phyloP scores from a whole-genome alignment of 2,888 invertebrate genomes.

The Osedax fenrisi region DNA sequence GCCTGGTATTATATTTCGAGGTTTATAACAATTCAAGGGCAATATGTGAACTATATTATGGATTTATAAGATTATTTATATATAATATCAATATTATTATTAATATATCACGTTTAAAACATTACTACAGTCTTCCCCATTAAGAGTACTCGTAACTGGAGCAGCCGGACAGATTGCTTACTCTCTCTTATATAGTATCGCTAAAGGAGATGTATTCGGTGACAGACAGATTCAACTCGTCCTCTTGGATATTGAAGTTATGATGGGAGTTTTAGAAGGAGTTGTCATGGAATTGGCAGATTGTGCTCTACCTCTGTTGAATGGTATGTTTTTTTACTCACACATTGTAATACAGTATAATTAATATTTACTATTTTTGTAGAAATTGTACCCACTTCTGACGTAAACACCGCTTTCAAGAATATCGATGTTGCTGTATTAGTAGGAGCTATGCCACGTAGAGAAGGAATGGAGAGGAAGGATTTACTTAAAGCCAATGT shows the following conservation, averaged over 20 bases:
- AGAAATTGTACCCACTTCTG: conserved; percentile 72
- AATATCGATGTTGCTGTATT: conserved; percentile 88
- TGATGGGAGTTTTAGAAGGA: conserved; percentile 91
- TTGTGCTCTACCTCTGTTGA: conserved; percentile 78
- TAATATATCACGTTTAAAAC: too few species aligned
- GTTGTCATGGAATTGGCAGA: conserved; percentile 94
- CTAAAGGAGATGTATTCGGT: conserved; percentile 90
- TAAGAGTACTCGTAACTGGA: conserved; percentile 87
- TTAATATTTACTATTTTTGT: too few species aligned
- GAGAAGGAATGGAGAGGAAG: conserved; percentile 95
- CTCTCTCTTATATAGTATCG: conserved; percentile 81
- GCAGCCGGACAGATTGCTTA: conserved; percentile 99
- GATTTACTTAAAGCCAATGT: conserved; percentile 92
- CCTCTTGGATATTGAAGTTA: conserved; percentile 77
- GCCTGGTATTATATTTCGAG: too few species aligned
- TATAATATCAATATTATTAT: too few species aligned
- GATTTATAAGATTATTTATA: too few species aligned
- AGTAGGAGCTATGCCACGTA: conserved; percentile 94
- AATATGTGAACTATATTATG: too few species aligned
- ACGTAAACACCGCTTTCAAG: conserved; percentile 81
- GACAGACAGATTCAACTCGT: conserved; percentile 61
- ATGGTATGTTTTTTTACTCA: conserved; percentile 54
- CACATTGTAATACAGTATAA: neutral
- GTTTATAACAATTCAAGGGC: too few species aligned
- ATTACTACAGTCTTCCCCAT: conserved; percentile 55